These are phyloP conservation scores for Metellina segmentata DNA, from an alignment of 2,888 invertebrate species.

Conservation along the genomic window DNA sequence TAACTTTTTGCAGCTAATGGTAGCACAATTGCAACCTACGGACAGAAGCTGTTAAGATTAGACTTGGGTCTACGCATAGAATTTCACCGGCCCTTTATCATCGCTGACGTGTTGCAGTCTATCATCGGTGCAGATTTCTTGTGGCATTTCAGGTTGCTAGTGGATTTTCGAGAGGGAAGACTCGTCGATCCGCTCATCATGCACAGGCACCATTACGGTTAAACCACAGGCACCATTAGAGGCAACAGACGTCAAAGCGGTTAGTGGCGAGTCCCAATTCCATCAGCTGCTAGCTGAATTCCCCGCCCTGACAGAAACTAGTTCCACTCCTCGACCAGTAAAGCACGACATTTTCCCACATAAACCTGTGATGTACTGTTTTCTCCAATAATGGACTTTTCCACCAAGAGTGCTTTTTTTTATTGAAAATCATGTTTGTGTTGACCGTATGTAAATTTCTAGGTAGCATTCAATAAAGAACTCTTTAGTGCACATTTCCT, in stretches of 20 bases:
- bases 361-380: too few species aligned
- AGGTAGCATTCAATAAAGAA: too few species aligned
- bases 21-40: constrained; percentile 54
- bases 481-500: too few species aligned
- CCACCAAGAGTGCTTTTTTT: too few species aligned
- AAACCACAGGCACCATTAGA: background rate
- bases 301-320: constrained; percentile 13
- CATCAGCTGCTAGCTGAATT: constrained; percentile 29
- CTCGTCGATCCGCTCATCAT: constrained; percentile 13
- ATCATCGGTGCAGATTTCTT: constrained; percentile 77
- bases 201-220: too few species aligned
- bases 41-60: constrained; percentile 39
- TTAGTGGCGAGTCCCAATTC: constrained; percentile 20
- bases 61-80: constrained; percentile 55
- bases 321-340: background rate
- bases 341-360: too few species aligned
- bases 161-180: background rate
- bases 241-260: background rate
- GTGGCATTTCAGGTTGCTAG: constrained; percentile 39
- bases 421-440: too few species aligned
- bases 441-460: too few species aligned
- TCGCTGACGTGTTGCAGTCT: constrained; percentile 74
- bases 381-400: too few species aligned
- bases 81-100: constrained; percentile 71
- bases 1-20: constrained; percentile 58